Conservation (phyloP, 2,888 invertebrate species). For the Mythimna ferrago region DNA sequence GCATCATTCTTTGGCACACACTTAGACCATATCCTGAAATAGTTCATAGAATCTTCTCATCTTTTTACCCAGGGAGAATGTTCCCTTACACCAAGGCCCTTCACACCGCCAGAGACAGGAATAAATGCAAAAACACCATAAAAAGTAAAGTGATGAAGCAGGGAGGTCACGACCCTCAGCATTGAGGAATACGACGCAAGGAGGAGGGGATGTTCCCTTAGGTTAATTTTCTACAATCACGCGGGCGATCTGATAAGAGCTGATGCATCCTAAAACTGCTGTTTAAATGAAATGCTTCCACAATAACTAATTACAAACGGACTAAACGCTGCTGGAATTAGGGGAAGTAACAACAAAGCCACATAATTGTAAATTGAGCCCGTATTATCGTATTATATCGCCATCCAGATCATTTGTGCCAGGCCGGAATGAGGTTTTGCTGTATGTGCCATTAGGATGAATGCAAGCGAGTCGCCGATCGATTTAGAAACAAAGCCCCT, state of each 20-base stretch:
- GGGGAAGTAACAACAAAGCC: constrained; percentile 33
- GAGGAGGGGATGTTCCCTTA: too few relatives aligned
- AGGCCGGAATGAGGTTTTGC: constrained; percentile 53
- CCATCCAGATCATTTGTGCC: constrained; percentile 55
- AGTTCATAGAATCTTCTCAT: too few relatives aligned
- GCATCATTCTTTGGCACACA: too few relatives aligned
- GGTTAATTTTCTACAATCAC: too few relatives aligned
- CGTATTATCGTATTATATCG: constrained; percentile 41
- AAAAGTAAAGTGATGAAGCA: too few relatives aligned
- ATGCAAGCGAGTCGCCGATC: constrained; percentile 58
- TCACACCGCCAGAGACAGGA: too few relatives aligned
- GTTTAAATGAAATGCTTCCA: background rate
- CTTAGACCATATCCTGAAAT: too few relatives aligned
- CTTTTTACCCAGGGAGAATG: too few relatives aligned
- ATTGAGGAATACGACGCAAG: too few relatives aligned
- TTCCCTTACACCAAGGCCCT: too few relatives aligned
- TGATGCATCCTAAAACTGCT: background rate
- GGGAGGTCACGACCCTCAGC: too few relatives aligned
- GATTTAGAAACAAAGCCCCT: constrained; percentile 68
- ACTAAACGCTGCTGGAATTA: constrained; percentile 26
- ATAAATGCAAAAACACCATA: too few relatives aligned
- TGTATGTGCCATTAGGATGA: constrained; percentile 63
- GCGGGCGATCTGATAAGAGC: background rate
- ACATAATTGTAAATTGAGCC: constrained; percentile 39
- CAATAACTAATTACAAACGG: constrained; percentile 20